Base-by-base conservation (phyloP, 2,797 vertebrate genomes). In the Enteromius trimaculatus region DNA sequence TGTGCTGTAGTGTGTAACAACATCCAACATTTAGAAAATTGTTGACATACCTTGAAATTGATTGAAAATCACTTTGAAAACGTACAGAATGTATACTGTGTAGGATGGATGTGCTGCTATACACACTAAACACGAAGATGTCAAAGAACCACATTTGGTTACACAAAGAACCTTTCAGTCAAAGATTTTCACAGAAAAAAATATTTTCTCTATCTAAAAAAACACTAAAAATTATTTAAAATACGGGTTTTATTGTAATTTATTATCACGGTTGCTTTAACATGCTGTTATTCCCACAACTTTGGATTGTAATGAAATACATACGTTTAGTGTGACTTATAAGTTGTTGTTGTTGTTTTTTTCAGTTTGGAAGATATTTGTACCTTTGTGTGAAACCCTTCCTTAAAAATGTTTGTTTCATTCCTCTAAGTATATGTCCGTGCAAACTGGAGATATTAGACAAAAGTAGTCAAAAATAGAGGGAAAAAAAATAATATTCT, bases 391-490 rank as follows among this genome's bases (percentile, higher is more conserved):
- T 37, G 55, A 68, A 49, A 23, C 49, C 26, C 29, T 51, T 72
- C 47, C 17, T 19, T 34, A 19, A 72, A 31, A 31, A 1, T 31
- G 0, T 51, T 21, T 1, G 49, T 72, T 10, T 31, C 2, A 53
- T 53, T 44, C 37, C 17, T 42, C 0, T 14, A 47, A 64, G 10
- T 47, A 29, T 16, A 55, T 26, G 34, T n/a, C 49, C 21, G 23
- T 42, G 44, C 37, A 71, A 55, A 60, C 65, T 70, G 58, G 17
- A 77, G 13, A 70, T 70, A 77, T 47, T 42, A 82, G 82, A 69
- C 58, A 70, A 47, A 86, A 88, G 74, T 83, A 58, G 34, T 75
- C 71, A 65, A 80, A 82, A 81, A 82, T 58, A 68, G 79, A 53
- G 51, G 55, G 49, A 72, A 72, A 72, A 82, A 79, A 55, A 72